Evolutionary conservation across 2,113 vertebrate species (phyloP).

Genomic region (Pterocles gutturalis): DNA sequence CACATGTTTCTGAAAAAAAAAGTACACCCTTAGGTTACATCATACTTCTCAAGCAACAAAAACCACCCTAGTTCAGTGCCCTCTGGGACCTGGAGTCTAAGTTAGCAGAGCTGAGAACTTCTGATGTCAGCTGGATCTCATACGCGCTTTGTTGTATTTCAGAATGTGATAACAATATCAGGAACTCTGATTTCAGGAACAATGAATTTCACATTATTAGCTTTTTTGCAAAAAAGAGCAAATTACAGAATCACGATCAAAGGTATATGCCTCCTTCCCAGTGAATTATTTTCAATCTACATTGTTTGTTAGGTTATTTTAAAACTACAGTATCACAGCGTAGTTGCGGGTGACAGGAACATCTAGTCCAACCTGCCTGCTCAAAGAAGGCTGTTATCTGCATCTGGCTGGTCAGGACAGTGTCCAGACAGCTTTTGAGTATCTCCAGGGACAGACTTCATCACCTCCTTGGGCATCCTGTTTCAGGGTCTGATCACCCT

Average conservation of each 20-base stretch:
- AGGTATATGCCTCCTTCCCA: neutral
- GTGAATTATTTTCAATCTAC: neutral
- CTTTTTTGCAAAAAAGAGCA: neutral
- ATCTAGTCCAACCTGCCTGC: neutral
- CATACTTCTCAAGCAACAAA: neutral
- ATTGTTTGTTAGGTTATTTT: neutral
- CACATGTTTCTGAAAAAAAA: neutral
- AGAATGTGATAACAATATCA: neutral
- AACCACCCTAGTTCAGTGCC: neutral
- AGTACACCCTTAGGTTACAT: neutral
- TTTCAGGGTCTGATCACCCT: neutral
- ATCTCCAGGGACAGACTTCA: neutral
- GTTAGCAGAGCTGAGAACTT: neutral
- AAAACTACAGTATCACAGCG: neutral
- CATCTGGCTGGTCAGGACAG: neutral
- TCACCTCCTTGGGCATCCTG: neutral
- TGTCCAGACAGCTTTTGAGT: neutral
- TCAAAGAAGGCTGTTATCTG: neutral
- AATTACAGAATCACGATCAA: neutral
- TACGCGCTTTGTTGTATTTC: neutral
- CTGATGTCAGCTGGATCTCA: neutral
- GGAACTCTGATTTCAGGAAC: neutral
- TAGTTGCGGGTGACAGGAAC: neutral
- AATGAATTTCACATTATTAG: neutral
- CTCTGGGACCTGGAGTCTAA: neutral